Evolutionary conservation across 1,140 invertebrate genomes (phyloP).

Genomic region (Sminthurinus signatus): DNA sequence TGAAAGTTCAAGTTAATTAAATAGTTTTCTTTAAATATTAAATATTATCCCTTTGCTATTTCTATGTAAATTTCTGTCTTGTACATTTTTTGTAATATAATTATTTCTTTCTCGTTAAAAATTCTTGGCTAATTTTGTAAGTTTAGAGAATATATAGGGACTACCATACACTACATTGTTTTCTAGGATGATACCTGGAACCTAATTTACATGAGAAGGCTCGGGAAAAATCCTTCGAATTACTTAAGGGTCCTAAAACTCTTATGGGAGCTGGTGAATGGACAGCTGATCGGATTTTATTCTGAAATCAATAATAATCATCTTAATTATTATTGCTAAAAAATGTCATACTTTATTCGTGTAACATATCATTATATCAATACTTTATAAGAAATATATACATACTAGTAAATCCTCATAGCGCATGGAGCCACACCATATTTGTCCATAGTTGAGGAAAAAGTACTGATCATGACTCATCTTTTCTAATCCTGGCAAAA

Average conservation of each 20-base stretch:
- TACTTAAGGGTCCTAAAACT: slow-evolving; percentile 84
- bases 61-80: neutral
- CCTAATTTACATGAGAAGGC: slow-evolving; percentile 72
- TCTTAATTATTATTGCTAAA: too few species aligned
- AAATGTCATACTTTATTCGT: too few species aligned
- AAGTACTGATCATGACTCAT: slow-evolving; percentile 80
- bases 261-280: slow-evolving; percentile 90
- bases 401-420: slow-evolving; percentile 80
- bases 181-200: slow-evolving; percentile 79
- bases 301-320: too few species aligned
- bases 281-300: slow-evolving; percentile 87
- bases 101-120: neutral
- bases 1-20: neutral
- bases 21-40: neutral
- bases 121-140: too few species aligned
- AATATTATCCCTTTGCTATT: neutral
- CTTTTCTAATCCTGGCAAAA: slow-evolving; percentile 65
- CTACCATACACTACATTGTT: slow-evolving; percentile 93
- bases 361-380: too few species aligned
- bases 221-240: slow-evolving; percentile 80
- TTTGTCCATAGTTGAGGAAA: slow-evolving; percentile 84
- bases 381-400: too few species aligned
- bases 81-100: neutral
- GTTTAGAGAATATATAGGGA: too few species aligned
- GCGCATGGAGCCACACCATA: slow-evolving; percentile 75